phyloP scores from a whole-genome alignment of 2,113 vertebrate genomes.

The Poeciliopsis occidentalis region DNA sequence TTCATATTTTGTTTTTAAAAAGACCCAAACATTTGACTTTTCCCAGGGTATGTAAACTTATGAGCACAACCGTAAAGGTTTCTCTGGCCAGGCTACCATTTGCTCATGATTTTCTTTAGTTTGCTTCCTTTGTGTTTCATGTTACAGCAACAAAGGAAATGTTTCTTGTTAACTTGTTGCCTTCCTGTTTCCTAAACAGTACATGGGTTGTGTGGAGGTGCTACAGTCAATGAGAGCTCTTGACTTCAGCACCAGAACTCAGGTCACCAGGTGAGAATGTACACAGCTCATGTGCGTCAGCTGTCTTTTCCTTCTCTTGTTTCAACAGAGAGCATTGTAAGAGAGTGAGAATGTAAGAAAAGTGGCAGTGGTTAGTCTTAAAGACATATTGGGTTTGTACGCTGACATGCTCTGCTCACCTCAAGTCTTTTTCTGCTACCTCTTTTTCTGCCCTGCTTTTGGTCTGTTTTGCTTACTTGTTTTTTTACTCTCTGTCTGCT shows the following conservation, averaged over 20 bases:
- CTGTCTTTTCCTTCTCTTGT: neutral
- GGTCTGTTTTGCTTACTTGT: constrained; percentile 9
- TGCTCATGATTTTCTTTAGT: constrained; percentile 1
- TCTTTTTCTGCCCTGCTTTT: constrained; percentile 29
- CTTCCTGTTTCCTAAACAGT: constrained; percentile 74
- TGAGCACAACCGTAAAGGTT: neutral
- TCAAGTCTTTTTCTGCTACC: constrained; percentile 18
- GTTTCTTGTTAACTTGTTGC: constrained; percentile 40
- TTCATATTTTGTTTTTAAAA: neutral
- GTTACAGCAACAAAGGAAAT: constrained; percentile 48
- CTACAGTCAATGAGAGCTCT: constrained; percentile 97
- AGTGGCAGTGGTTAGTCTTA: neutral
- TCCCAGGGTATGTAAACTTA: neutral
- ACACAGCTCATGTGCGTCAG: neutral
- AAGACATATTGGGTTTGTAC: neutral
- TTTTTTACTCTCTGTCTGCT: constrained; percentile 10
- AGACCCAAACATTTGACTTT: neutral
- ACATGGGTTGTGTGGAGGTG: constrained; percentile 98
- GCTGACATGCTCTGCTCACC: neutral
- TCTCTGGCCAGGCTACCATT: neutral
- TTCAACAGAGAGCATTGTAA: neutral
- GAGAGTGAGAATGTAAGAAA: neutral
- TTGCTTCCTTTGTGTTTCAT: constrained; percentile 12
- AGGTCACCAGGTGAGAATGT: constrained; percentile 93
- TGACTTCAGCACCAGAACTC: constrained; percentile 97